These are phyloP conservation scores for Ondatra zibethicus DNA, from an alignment of 2,113 vertebrate species.

Conservation along the genomic window DNA sequence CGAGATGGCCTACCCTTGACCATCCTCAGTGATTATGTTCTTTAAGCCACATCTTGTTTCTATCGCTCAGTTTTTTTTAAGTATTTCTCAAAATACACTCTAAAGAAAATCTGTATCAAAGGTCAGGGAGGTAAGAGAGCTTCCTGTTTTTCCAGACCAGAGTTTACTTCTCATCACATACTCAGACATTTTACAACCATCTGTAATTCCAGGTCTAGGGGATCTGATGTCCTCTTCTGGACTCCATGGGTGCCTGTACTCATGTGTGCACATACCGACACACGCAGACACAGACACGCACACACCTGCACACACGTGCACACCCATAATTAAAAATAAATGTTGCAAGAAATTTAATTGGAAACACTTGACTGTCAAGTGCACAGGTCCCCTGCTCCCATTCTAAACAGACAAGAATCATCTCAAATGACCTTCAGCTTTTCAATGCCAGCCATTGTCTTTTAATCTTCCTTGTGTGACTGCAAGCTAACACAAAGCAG, in stretches of 20 bases:
- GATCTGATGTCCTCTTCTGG: neutral
- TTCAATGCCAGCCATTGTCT: neutral
- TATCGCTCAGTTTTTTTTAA: neutral
- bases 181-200: neutral
- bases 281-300: neutral
- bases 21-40: neutral
- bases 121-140: neutral
- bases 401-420: neutral
- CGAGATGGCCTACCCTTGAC: neutral
- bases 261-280: neutral
- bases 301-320: neutral
- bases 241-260: neutral
- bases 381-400: neutral
- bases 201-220: neutral
- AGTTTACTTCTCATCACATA: neutral
- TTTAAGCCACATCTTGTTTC: neutral
- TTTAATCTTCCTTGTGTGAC: neutral
- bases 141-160: neutral
- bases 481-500: neutral
- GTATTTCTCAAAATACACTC: neutral
- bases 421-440: neutral
- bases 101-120: neutral
- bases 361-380: constrained; percentile 8
- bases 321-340: neutral
- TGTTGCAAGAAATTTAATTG: neutral